A percentile compares a stretch with the other conserved stretches of the same genome.
These are phyloP conservation scores for Hypomecis atomaria DNA, from an alignment of 2,888 invertebrate genomes.

Conservation along the genomic window DNA sequence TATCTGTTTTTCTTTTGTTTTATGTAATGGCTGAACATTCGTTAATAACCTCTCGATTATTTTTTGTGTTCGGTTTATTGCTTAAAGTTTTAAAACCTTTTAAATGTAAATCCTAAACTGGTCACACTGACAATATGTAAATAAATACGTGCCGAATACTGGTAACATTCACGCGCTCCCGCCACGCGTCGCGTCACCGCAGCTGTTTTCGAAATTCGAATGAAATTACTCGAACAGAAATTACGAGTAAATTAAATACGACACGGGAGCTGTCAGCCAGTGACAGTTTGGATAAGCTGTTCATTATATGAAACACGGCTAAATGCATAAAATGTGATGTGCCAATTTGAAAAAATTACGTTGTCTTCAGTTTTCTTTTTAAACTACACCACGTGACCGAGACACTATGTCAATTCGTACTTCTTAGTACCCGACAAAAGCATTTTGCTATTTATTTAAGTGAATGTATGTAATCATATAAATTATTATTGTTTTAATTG, in stretches of 20 bases:
- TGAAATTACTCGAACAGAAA: constrained; percentile 60
- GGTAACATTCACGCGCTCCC: constrained; percentile 39
- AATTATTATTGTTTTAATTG: neutral
- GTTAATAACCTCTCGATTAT: neutral
- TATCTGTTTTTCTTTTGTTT: no score
- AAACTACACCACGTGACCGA: neutral
- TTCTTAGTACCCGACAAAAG: no score
- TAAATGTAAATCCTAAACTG: constrained; percentile 5
- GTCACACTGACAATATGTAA: constrained; percentile 27
- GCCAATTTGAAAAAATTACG: neutral
- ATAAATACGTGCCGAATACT: constrained; percentile 38
- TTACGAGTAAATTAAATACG: constrained; percentile 65
- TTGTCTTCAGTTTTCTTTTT: neutral
- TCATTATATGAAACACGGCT: constrained; percentile 17
- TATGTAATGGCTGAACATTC: no score
- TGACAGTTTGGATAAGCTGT: constrained; percentile 50
- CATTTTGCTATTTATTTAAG: no score
- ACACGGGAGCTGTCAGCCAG: constrained; percentile 38
- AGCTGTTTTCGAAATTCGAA: constrained; percentile 61
- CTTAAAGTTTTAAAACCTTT: neutral
- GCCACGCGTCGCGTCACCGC: constrained; percentile 47
- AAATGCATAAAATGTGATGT: constrained; percentile 2
- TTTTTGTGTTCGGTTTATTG: neutral
- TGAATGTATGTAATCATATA: no score
- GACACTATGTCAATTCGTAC: neutral